Percentiles rank a stretch among this genome's conserved stretches.
Conservation (phyloP, 1,140 invertebrate species). For the Neodiprion pinetum region DNA sequence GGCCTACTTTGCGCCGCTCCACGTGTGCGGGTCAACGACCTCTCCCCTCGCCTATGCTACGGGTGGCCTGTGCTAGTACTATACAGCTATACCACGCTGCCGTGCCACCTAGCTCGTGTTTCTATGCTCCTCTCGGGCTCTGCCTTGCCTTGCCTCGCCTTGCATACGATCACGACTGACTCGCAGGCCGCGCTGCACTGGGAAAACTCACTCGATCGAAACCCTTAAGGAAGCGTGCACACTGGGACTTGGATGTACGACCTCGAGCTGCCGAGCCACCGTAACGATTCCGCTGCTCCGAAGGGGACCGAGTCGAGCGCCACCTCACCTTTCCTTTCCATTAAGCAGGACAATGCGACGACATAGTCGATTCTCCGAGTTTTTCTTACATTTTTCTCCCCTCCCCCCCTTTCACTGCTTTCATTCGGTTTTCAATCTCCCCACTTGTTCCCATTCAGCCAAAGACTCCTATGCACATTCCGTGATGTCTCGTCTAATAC, state of each 20-base stretch:
- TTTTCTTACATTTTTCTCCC: no score
- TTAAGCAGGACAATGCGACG: background rate
- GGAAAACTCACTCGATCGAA: slow-evolving; percentile 7
- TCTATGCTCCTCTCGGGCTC: background rate
- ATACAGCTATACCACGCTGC: background rate
- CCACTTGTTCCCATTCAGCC: no score
- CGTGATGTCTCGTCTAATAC: no score
- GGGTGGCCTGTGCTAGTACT: background rate
- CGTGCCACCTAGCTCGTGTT: background rate
- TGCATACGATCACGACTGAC: background rate
- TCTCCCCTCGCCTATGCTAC: slow-evolving; percentile 25
- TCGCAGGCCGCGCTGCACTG: background rate
- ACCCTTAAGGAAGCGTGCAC: slow-evolving; percentile 1
- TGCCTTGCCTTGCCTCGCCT: background rate
- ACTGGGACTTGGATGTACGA: background rate
- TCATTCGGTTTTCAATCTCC: no score
- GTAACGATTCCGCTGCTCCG: background rate
- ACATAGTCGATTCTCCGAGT: no score
- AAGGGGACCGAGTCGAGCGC: background rate
- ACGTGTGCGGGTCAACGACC: slow-evolving; percentile 54
- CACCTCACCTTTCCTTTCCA: background rate
- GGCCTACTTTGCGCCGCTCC: slow-evolving; percentile 53
- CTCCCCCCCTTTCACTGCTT: no score
- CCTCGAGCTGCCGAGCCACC: background rate
- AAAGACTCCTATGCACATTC: no score